phyloP scores from a whole-genome alignment of 2,113 vertebrate genomes.

The Callopanchax toddi region DNA sequence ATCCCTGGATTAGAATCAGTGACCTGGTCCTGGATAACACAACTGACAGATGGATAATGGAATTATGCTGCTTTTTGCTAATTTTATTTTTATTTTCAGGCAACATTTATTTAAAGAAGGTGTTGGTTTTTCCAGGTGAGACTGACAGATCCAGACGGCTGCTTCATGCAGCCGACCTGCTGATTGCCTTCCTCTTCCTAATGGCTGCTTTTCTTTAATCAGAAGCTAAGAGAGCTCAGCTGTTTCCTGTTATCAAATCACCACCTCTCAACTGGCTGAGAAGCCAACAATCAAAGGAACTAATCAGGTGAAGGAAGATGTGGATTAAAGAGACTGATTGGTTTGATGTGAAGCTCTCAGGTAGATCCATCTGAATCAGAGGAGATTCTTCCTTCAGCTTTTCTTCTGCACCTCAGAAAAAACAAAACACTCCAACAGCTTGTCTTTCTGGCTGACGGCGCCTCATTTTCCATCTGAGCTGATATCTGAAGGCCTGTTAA shows the following conservation, averaged over 20 bases:
- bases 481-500: conserved; percentile 4
- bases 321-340: conserved; percentile 22
- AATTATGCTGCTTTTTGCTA: background rate
- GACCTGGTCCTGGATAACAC: background rate
- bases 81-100: background rate
- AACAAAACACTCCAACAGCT: conserved; percentile 20
- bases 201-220: conserved; percentile 22
- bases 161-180: background rate
- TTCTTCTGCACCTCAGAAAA: conserved; percentile 6
- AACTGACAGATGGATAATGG: background rate
- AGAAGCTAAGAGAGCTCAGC: background rate
- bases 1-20: no score
- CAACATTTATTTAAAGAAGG: background rate
- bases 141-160: background rate
- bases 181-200: background rate
- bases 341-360: background rate
- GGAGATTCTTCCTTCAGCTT: conserved; percentile 27
- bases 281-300: conserved; percentile 37
- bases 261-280: conserved; percentile 1
- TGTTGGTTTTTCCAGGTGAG: background rate
- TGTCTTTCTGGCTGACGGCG: conserved; percentile 1
- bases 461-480: conserved; percentile 14
- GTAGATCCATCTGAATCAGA: conserved; percentile 11
- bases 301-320: conserved; percentile 52
- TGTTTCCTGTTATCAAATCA: conserved; percentile 25